Percentiles rank a stretch among this genome's conserved stretches.
Evolutionary conservation across 2,113 vertebrate genomes (phyloP).

Genomic region (Mustelus asterias): DNA sequence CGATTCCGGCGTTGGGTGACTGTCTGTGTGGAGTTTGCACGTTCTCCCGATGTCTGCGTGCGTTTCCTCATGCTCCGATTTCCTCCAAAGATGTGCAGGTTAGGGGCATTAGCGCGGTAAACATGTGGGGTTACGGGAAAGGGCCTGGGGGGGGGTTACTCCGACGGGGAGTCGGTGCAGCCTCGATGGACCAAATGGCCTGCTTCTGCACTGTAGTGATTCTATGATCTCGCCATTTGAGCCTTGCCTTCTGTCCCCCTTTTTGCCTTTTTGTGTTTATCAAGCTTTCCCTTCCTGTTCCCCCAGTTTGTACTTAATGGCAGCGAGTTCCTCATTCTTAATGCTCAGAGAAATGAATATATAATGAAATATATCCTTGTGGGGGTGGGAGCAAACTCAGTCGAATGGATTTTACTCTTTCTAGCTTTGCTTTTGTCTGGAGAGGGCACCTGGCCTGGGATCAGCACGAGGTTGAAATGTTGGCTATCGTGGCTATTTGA

Average conservation of each 20-base stretch:
- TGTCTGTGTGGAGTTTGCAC: too few relatives aligned
- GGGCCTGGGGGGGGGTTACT: too few relatives aligned
- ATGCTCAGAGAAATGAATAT: not conserved
- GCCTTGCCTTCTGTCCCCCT: too few relatives aligned
- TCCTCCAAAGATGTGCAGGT: too few relatives aligned
- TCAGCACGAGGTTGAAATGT: not conserved
- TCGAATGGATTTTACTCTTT: not conserved
- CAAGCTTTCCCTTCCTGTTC: not conserved
- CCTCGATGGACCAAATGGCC: too few relatives aligned
- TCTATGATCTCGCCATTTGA: not conserved
- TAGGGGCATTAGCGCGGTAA: too few relatives aligned
- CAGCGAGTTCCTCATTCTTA: not conserved
- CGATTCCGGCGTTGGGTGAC: too few relatives aligned
- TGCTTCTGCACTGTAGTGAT: too few relatives aligned
- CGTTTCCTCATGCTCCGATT: too few relatives aligned
- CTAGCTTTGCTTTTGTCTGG: not conserved
- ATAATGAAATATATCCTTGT: not conserved
- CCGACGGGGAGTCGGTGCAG: too few relatives aligned
- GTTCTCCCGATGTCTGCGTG: too few relatives aligned
- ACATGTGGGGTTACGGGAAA: too few relatives aligned
- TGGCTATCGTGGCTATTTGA: not conserved
- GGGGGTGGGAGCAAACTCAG: not conserved
- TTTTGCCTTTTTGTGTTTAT: not conserved
- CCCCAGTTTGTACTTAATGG: not conserved
- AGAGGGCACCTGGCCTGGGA: not conserved